Evolutionary conservation across 2,888 invertebrate species (phyloP).

Genomic region (Julus scanicus): DNA sequence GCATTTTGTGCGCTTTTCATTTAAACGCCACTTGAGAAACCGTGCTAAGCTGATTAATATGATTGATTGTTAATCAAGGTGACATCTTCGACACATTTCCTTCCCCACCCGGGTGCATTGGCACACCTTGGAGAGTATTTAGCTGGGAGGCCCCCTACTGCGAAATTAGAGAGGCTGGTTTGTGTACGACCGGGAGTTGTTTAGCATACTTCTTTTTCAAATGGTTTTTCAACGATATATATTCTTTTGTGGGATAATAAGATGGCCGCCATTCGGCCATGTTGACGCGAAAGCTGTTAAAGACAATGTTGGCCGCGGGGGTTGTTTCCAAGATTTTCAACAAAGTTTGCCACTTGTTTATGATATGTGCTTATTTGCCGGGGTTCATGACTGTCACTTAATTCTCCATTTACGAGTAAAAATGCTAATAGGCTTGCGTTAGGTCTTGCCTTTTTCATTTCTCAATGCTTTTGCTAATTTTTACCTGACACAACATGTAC

Average conservation of each 20-base stretch:
- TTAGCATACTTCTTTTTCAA: slow-evolving; percentile 6
- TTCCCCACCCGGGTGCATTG: slow-evolving; percentile 4
- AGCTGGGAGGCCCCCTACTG: neutral
- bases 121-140: slow-evolving; percentile 1
- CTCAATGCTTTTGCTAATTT: slow-evolving; percentile 23
- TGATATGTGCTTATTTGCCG: slow-evolving; percentile 6
- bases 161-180: slow-evolving; percentile 37
- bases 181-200: slow-evolving; percentile 7
- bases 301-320: neutral
- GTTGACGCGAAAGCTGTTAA: slow-evolving; percentile 28
- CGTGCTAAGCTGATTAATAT: slow-evolving; percentile 44
- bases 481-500: neutral
- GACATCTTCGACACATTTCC: slow-evolving; percentile 45
- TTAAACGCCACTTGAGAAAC: slow-evolving; percentile 6
- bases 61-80: slow-evolving; percentile 39
- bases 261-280: slow-evolving; percentile 14
- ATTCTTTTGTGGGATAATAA: slow-evolving; percentile 44
- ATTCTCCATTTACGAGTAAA: slow-evolving; percentile 35
- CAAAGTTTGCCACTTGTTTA: slow-evolving; percentile 21
- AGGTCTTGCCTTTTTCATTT: neutral
- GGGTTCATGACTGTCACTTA: slow-evolving; percentile 40
- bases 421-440: slow-evolving; percentile 27
- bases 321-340: neutral
- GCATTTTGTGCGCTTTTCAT: neutral
- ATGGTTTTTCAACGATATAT: slow-evolving; percentile 34